Percentiles rank a stretch among this genome's conserved stretches.
These are phyloP conservation scores for Agelaius tricolor DNA, from an alignment of 2,113 vertebrate species.

Conservation along the genomic window DNA sequence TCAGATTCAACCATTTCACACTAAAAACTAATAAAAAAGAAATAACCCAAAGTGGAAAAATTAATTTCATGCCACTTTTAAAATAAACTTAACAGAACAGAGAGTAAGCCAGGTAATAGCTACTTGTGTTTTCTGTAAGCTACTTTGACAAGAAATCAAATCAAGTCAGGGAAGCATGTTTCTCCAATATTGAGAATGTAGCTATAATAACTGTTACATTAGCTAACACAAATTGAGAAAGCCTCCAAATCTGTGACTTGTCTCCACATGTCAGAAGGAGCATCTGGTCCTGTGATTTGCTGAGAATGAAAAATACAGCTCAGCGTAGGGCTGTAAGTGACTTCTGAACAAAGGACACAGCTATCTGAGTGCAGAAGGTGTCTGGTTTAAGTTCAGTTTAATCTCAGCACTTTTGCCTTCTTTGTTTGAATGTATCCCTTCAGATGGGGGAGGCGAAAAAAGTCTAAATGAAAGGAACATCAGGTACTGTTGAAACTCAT, in stretches of 20 bases:
- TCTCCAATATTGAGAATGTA: conserved; percentile 45
- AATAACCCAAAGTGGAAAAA: conserved; percentile 20
- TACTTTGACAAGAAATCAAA: conserved; percentile 54
- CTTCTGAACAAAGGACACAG: conserved; percentile 7
- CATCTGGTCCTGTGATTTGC: conserved; percentile 43
- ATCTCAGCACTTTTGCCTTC: neutral
- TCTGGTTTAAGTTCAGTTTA: conserved; percentile 27
- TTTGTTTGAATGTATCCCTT: neutral
- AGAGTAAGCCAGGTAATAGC: conserved; percentile 14
- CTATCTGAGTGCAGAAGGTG: neutral
- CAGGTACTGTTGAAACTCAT: neutral
- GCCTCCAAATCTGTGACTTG: conserved; percentile 52
- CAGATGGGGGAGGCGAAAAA: neutral
- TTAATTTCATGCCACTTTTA: conserved; percentile 25
- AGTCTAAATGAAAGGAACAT: neutral
- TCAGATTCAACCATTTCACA: neutral
- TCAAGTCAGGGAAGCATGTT: conserved; percentile 45
- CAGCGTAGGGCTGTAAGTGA: neutral
- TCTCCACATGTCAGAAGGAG: conserved; percentile 55
- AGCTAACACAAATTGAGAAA: conserved; percentile 63
- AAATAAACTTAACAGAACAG: conserved; percentile 26
- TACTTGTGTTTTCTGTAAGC: conserved; percentile 33
- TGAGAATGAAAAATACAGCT: conserved; percentile 37
- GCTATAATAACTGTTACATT: conserved; percentile 61
- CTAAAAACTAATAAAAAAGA: conserved; percentile 24